Conservation (phyloP, 1,140 invertebrate species). For the Papilio glaucus region DNA sequence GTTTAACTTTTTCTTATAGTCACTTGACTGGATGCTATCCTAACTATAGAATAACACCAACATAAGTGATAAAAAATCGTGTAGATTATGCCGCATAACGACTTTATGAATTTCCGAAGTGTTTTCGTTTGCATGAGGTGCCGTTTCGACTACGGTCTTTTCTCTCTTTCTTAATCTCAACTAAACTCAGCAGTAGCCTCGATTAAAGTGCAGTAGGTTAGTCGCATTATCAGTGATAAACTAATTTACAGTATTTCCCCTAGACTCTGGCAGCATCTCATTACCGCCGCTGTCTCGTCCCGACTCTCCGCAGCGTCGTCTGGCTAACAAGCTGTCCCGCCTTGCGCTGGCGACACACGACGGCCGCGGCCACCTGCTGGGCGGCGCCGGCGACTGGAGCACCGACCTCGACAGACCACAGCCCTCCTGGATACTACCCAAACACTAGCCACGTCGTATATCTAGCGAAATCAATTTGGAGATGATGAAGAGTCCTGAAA, state of each 20-base stretch:
- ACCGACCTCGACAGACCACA: constrained; percentile 60
- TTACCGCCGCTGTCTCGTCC: constrained; percentile 70
- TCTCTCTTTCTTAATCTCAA: no score
- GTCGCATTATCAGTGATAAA: no score
- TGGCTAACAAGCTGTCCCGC: constrained; percentile 94
- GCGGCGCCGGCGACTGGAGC: constrained; percentile 76
- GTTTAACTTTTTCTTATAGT: constrained; percentile 46
- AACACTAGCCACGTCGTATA: constrained; percentile 55
- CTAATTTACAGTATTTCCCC: not conserved
- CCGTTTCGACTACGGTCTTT: no score
- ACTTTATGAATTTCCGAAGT: no score
- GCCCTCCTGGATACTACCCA: constrained; percentile 71
- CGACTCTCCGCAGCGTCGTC: constrained; percentile 89
- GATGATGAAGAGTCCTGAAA: no score
- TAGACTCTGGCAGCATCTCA: constrained; percentile 75
- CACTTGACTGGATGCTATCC: no score
- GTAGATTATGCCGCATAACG: no score
- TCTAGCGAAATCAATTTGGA: not conserved
- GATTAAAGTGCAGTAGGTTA: no score
- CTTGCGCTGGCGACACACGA: constrained; percentile 95
- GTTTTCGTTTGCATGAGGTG: no score
- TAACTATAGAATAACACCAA: no score
- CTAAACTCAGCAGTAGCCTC: no score
- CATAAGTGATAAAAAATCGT: no score
- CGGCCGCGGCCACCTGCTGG: constrained; percentile 87